Evolutionary conservation across 2,888 invertebrate genomes (phyloP), one percentile per base, ranked within the genome.

Genomic region (Philopedon plagiatum): DNA sequence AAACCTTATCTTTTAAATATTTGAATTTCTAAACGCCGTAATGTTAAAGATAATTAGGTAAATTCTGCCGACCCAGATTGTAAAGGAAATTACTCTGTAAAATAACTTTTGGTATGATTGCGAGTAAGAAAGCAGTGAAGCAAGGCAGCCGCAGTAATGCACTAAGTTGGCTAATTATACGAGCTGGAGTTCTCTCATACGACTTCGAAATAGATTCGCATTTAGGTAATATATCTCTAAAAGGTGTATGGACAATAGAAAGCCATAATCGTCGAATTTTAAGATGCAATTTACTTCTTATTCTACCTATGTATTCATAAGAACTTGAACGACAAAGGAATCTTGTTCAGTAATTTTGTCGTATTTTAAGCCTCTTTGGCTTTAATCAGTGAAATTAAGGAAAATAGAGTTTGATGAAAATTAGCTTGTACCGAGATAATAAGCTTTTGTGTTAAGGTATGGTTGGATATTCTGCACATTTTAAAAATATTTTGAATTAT

Each of bases 31-130:
- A 64, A 74, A 71, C 74, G 71, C 71, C 54, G 68, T 54, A 70
- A 65, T 71, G 74, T 74, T 74, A 70, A 74, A 74, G 74, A 74
- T 74, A 73, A 75, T 73, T 75, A 75, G 72, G 65, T 75, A 75
- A 75, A 75, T 75, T 73, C 62, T 67, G 66, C 68, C 67, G 73
- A 73, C 73, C 75, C 73, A 73, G 75, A 75, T 75, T 75, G 72
- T 67, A 64, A 49, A 65, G 75, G 70, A 75, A 75, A 75, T 75
- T 75, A 70, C 73, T 69, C 70, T 71, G 67, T 75, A 75, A 73
- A 75, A 73, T 75, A 70, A 75, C 66, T 73, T 75, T 67, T 23
- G 64, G 71, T 74, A 71, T 71, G 74, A 74, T 74, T 74, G 71
- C 71, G 71, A 74, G 68, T 61, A 63, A 63, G 73, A 69, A 57